A percentile compares a stretch with the other conserved stretches of the same genome.
Evolutionary conservation across 2,888 invertebrate genomes (phyloP).

Genomic region (Hydrotaea diabolus): DNA sequence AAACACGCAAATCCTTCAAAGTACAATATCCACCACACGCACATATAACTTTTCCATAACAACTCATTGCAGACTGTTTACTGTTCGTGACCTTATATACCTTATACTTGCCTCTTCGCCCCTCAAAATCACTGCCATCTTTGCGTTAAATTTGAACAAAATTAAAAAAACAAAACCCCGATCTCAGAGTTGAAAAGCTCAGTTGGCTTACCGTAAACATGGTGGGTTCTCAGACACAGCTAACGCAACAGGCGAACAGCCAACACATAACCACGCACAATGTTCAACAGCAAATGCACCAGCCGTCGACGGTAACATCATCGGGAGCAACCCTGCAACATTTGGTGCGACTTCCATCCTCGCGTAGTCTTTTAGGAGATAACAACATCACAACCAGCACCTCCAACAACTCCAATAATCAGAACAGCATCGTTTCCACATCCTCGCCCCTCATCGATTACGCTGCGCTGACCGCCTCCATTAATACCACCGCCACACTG

Average conservation of each 20-base stretch:
- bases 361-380: constrained; percentile 46
- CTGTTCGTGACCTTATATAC: constrained; percentile 18
- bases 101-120: neutral
- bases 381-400: constrained; percentile 27
- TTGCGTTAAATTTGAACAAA: no score
- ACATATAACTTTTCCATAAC: neutral
- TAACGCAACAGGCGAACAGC: constrained; percentile 34
- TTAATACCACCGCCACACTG: neutral
- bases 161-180: no score
- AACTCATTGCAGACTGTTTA: neutral
- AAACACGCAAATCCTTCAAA: constrained; percentile 27
- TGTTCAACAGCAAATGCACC: constrained; percentile 50
- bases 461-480: constrained; percentile 64
- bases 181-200: neutral
- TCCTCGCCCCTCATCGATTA: constrained; percentile 55
- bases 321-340: constrained; percentile 10
- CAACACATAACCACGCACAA: constrained; percentile 28
- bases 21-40: constrained; percentile 6
- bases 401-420: constrained; percentile 7
- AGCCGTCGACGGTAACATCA: constrained; percentile 25
- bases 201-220: constrained; percentile 62
- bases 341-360: neutral
- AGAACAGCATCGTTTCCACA: constrained; percentile 15
- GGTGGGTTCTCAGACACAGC: constrained; percentile 72
- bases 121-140: constrained; percentile 14